These are phyloP conservation scores for Hyposoter didymator DNA, from an alignment of 2,888 invertebrate species.

Conservation along the genomic window DNA sequence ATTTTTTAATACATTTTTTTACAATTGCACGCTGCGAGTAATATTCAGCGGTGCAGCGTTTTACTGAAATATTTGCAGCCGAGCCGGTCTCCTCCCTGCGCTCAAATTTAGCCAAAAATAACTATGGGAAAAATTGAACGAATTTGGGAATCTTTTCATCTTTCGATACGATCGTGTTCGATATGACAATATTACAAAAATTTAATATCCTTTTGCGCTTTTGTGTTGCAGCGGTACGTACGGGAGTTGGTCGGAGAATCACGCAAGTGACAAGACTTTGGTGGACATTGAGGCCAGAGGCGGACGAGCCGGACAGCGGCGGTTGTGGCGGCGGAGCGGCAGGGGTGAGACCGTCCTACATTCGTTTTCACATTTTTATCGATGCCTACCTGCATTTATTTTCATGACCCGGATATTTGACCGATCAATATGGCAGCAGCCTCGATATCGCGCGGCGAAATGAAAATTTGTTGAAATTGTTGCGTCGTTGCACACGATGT, in stretches of 20 bases:
- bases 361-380: slow-evolving; percentile 50
- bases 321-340: slow-evolving; percentile 84
- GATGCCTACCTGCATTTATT: slow-evolving; percentile 1
- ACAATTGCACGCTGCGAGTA: background rate
- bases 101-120: too few relatives aligned
- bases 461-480: slow-evolving; percentile 1
- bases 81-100: too few relatives aligned
- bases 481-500: too few relatives aligned
- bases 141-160: too few relatives aligned
- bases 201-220: slow-evolving; percentile 73
- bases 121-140: background rate
- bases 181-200: slow-evolving; percentile 60
- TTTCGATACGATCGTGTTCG: too few relatives aligned
- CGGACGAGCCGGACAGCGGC: slow-evolving; percentile 82
- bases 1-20: background rate
- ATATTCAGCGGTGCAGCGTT: background rate
- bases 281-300: slow-evolving; percentile 80
- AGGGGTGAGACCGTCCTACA: slow-evolving; percentile 77
- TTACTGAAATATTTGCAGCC: background rate
- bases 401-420: slow-evolving; percentile 15
- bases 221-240: slow-evolving; percentile 77
- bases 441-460: too few relatives aligned
- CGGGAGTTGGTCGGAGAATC: slow-evolving; percentile 45
- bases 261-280: slow-evolving; percentile 77
- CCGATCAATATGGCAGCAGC: background rate